A percentile compares a stretch with the other conserved stretches of the same genome.
Conservation (phyloP, 2,888 invertebrate species). For the Lasioglossum zephyrum region DNA sequence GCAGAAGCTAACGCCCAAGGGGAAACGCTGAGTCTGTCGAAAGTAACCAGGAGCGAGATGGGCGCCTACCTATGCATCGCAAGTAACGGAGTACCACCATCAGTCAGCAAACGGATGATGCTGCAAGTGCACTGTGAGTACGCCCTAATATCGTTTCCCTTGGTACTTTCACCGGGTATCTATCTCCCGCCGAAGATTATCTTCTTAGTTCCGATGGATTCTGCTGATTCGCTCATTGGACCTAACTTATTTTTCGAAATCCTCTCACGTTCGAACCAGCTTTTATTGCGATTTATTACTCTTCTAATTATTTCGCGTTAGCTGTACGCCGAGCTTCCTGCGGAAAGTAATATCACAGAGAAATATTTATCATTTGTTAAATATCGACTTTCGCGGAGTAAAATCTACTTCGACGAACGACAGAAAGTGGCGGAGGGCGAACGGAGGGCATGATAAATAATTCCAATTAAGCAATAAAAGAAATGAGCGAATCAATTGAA, state of each 20-base stretch:
- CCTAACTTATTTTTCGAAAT: constrained; percentile 32
- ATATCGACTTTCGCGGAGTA: neutral
- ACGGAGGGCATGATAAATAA: neutral
- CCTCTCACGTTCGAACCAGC: neutral
- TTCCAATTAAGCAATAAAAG: neutral
- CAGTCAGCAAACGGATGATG: constrained; percentile 96
- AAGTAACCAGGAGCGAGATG: constrained; percentile 96
- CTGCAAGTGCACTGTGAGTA: constrained; percentile 95
- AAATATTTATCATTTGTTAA: constrained; percentile 1
- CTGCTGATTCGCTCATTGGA: constrained; percentile 48
- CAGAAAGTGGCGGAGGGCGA: too few relatives aligned
- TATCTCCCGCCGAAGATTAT: constrained; percentile 52
- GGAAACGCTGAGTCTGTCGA: constrained; percentile 92
- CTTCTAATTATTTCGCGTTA: neutral
- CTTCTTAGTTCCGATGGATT: constrained; percentile 38
- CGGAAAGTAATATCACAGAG: neutral
- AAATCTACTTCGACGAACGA: neutral
- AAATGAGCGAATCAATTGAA: neutral
- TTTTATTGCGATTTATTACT: neutral
- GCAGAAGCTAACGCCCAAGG: constrained; percentile 91
- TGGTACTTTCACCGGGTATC: constrained; percentile 43
- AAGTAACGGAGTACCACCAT: constrained; percentile 94
- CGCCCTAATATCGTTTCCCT: constrained; percentile 52
- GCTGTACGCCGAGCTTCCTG: neutral
- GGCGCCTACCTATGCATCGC: constrained; percentile 95